Evolutionary conservation across 2,113 vertebrate genomes (phyloP).

Genomic region (Leiothrix lutea): DNA sequence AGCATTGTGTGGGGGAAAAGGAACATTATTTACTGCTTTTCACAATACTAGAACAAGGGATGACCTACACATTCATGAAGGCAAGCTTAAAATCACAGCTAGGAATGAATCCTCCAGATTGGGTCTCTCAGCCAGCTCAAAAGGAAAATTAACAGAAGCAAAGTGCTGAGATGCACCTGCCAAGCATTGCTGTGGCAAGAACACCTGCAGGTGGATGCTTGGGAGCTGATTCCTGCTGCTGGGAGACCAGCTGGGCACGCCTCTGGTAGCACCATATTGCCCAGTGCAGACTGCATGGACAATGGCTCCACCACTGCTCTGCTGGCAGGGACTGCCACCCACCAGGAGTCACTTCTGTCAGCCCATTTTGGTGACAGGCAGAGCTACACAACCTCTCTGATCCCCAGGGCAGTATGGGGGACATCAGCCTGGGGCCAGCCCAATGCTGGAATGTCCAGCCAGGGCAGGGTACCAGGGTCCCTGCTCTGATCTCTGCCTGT

Average conservation of each 20-base stretch:
- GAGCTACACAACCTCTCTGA: background rate
- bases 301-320: background rate
- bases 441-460: rapidly evolving
- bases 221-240: background rate
- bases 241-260: background rate
- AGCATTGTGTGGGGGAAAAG: rapidly evolving
- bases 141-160: background rate
- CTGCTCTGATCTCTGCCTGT: background rate
- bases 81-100: background rate
- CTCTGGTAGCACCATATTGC: background rate
- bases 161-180: background rate
- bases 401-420: background rate
- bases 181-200: background rate
- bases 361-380: background rate
- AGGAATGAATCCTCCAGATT: background rate
- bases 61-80: rapidly evolving
- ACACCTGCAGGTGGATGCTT: background rate
- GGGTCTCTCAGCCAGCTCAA: background rate
- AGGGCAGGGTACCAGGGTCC: background rate
- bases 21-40: background rate
- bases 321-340: background rate
- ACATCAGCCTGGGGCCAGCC: background rate
- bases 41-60: background rate
- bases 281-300: rapidly evolving
- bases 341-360: background rate